phyloP scores from a whole-genome alignment of 2,888 invertebrate genomes.

The Plebejus anna region DNA sequence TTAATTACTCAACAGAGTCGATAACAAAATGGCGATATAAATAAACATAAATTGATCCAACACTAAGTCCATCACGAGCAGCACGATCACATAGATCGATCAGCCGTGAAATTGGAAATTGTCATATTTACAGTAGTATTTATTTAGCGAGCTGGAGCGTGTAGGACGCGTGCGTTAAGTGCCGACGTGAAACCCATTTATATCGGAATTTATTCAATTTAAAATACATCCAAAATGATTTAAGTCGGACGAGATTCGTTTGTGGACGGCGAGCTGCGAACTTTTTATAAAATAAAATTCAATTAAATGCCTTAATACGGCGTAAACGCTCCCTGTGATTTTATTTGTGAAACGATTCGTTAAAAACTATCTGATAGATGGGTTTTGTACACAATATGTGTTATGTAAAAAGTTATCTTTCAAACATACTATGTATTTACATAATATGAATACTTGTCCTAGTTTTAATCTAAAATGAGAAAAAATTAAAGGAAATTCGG shows the following conservation, averaged over 20 bases:
- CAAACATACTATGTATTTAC: too few species aligned
- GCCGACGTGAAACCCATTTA: slow-evolving; percentile 34
- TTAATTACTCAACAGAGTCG: too few species aligned
- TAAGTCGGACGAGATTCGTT: slow-evolving; percentile 35
- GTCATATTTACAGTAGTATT: slow-evolving; percentile 33
- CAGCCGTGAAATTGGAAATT: slow-evolving; percentile 36
- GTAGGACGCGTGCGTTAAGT: slow-evolving; percentile 31
- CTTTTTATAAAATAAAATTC: slow-evolving; percentile 24
- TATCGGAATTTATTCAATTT: slow-evolving; percentile 38
- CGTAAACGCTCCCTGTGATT: slow-evolving; percentile 24
- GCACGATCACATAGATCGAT: slow-evolving; percentile 32
- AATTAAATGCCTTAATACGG: slow-evolving; percentile 15
- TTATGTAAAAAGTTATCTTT: too few species aligned
- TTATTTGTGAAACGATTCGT: slow-evolving; percentile 1
- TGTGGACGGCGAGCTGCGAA: slow-evolving; percentile 16
- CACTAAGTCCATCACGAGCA: neutral
- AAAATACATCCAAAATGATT: slow-evolving; percentile 38
- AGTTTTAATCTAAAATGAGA: neutral
- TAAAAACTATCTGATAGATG: neutral
- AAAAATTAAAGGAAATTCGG: neutral
- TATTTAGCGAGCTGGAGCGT: slow-evolving; percentile 28
- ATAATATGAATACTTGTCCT: neutral
- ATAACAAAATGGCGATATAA: too few species aligned
- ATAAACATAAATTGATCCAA: neutral
- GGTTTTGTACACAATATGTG: neutral